Base-by-base conservation (phyloP, 30 jellyfish, hydroid and myxozoan genomes). In the Rhopilema esculentum region DNA sequence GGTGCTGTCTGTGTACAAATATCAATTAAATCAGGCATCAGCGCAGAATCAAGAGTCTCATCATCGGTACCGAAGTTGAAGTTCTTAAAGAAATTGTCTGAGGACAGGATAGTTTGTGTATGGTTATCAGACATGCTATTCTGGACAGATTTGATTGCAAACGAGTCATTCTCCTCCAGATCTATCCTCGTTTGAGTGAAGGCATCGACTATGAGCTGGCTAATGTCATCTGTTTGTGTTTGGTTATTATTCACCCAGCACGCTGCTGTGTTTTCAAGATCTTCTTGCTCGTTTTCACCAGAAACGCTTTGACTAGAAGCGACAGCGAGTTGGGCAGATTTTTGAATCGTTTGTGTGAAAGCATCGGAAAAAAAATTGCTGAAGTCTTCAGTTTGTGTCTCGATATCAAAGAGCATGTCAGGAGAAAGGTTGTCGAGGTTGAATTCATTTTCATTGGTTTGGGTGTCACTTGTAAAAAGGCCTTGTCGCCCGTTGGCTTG, bases 1-100 rank as follows among this genome's bases (percentile, higher is more conserved):
- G 83, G 83, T 63, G 75, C 76, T 21, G 94, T 85, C 84, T 85
- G 94, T 52, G 94, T 85, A 77, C 94, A 85, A 87, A 85, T 85
- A 61, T 85, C 94, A 16, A 87, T 72, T 16, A 85, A 85, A 40
- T 85, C 94, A 4, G 94, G 94, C 79, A 85, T 85, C 53, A 85
- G 18, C 20, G 85, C 32, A 8, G 94, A 78, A 16, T 74, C 94
- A 2, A 85, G 50, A 0, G 83, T 16, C 29, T 63, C 77, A 20
- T 85, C 78, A 1, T 73, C 76, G 15, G 88, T 31, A 21, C 76
- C 92, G 61, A 84, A 84, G 27, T 75, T 75, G 77, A 85, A 51
- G 76, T 49, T 75, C 57, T 67, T 57, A 24, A 85, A 17, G 63
- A 85, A 65, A 66, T 75, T 85, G 64, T 85, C 94, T 65, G 76